These are phyloP conservation scores for Periphyllus acericola DNA, from an alignment of 2,888 invertebrate species.

Conservation along the genomic window DNA sequence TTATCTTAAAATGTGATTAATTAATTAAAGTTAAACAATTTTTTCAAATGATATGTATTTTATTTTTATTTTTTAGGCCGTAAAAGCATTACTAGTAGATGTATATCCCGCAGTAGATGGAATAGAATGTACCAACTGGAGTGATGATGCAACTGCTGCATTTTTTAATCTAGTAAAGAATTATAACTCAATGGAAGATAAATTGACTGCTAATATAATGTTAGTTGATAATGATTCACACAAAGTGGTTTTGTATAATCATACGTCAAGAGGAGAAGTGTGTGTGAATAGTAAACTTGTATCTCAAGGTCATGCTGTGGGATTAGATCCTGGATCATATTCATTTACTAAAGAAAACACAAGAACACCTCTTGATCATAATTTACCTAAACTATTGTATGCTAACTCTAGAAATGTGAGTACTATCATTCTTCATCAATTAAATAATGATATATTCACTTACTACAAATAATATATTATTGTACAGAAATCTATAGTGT, in stretches of 20 bases:
- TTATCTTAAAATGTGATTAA: neutral
- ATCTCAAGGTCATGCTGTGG: neutral
- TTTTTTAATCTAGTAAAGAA: neutral
- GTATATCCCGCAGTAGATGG: constrained; percentile 3
- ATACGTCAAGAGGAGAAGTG: constrained; percentile 34
- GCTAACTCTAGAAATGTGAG: constrained; percentile 11
- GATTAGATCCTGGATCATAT: neutral
- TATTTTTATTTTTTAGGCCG: constrained; percentile 31
- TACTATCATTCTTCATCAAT: neutral
- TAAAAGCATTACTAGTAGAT: constrained; percentile 21
- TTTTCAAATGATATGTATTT: neutral
- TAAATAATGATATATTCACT: constrained; percentile 2
- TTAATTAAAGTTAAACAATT: neutral
- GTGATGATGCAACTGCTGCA: neutral
- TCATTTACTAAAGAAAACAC: constrained; percentile 17
- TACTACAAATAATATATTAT: neutral
- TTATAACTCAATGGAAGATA: neutral
- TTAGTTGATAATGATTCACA: neutral
- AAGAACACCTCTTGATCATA: neutral
- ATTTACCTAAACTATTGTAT: neutral
- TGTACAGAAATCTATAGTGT: neutral
- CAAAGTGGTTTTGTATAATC: constrained; percentile 20
- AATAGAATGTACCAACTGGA: constrained; percentile 31
- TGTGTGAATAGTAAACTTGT: constrained; percentile 34
- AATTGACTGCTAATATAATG: neutral